phyloP scores from a whole-genome alignment of 2,888 invertebrate genomes.

The Noctua janthina region DNA sequence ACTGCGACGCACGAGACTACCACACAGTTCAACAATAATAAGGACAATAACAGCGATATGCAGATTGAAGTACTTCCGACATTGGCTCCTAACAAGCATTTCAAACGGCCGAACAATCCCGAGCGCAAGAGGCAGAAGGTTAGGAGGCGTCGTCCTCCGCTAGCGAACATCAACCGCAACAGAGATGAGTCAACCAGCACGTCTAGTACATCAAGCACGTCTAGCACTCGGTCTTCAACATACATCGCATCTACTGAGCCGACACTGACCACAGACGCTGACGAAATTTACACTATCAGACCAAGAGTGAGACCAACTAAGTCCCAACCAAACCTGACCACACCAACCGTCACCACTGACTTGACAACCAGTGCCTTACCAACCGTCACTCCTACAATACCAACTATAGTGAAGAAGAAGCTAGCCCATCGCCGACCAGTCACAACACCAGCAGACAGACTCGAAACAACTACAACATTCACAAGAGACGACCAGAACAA shows the following conservation, averaged over 20 bases:
- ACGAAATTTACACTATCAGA: conserved; percentile 82
- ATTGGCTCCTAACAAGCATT: conserved; percentile 86
- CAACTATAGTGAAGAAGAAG: conserved; percentile 85
- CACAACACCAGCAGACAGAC: conserved; percentile 78
- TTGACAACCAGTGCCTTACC: conserved; percentile 87
- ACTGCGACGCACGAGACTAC: conserved; percentile 75
- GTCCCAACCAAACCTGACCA: conserved; percentile 81
- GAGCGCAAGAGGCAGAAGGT: conserved; percentile 86
- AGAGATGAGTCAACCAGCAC: conserved; percentile 76
- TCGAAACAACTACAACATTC: conserved; percentile 81
- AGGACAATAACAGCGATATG: conserved; percentile 72
- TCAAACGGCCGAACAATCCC: conserved; percentile 82
- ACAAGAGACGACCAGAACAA: conserved; percentile 78
- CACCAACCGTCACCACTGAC: conserved; percentile 85
- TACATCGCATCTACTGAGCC: conserved; percentile 75
- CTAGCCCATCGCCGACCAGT: conserved; percentile 80
- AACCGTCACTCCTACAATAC: conserved; percentile 85
- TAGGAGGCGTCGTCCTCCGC: conserved; percentile 85
- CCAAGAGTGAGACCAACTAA: conserved; percentile 82
- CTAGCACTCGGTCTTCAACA: conserved; percentile 61
- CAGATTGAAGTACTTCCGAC: conserved; percentile 84
- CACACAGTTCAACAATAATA: conserved; percentile 72
- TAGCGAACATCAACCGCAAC: conserved; percentile 77
- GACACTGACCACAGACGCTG: conserved; percentile 74
- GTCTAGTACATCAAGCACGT: conserved; percentile 64